Conservation (phyloP, 2,797 vertebrate genomes). For the Thaleichthys pacificus region DNA sequence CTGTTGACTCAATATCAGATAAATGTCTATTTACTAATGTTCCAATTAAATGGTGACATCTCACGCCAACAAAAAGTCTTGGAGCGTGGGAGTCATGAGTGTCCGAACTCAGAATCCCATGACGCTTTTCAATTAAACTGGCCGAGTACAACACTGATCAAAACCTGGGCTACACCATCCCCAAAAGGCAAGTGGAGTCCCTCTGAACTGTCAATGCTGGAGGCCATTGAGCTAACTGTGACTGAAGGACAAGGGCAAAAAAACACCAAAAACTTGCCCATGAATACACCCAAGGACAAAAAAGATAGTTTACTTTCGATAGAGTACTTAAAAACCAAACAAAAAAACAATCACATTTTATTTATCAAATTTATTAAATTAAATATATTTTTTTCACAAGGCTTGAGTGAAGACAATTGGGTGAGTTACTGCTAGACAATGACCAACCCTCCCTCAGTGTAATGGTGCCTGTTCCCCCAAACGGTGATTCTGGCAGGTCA, state of each 20-base stretch:
- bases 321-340: too few relatives aligned
- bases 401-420: too few relatives aligned
- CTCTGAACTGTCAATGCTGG: neutral
- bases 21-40: neutral
- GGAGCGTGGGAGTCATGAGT: too few relatives aligned
- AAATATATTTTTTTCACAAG: too few relatives aligned
- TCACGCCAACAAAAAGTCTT: neutral
- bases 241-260: neutral
- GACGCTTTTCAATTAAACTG: too few relatives aligned
- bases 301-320: too few relatives aligned
- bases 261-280: neutral
- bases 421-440: too few relatives aligned
- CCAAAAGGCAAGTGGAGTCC: neutral
- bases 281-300: neutral
- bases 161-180: neutral
- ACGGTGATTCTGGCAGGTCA: constrained; percentile 23
- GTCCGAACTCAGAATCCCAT: too few relatives aligned
- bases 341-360: too few relatives aligned
- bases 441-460: neutral
- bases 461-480: neutral
- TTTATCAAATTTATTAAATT: too few relatives aligned
- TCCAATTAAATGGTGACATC: neutral
- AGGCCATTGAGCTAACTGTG: constrained; percentile 6
- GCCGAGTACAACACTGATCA: too few relatives aligned
- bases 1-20: neutral